phyloP scores from a whole-genome alignment of 1,140 invertebrate species.

The Papilio xuthus region DNA sequence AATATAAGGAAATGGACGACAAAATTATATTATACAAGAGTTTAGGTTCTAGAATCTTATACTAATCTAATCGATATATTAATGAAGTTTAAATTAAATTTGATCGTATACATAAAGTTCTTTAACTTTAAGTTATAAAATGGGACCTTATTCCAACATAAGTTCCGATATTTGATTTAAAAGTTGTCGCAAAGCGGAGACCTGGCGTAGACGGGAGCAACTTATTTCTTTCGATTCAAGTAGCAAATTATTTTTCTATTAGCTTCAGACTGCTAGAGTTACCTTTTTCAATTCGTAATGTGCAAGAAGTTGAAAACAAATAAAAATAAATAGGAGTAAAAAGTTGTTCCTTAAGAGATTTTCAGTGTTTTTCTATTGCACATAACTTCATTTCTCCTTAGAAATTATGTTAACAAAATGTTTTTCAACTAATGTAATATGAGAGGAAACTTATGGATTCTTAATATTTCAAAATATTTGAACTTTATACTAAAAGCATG shows the following conservation, averaged over 20 bases:
- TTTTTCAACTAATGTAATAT: too few species aligned
- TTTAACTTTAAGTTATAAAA: not conserved
- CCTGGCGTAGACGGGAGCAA: not conserved
- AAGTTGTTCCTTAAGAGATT: too few species aligned
- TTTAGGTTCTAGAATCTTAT: not conserved
- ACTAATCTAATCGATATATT: not conserved
- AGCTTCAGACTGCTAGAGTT: not conserved
- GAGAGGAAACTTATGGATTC: too few species aligned
- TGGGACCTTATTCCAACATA: not conserved
- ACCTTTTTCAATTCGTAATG: not conserved
- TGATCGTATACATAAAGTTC: not conserved
- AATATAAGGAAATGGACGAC: not conserved
- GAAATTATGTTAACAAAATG: too few species aligned
- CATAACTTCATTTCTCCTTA: too few species aligned
- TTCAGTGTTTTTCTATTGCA: too few species aligned
- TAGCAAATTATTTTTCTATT: not conserved
- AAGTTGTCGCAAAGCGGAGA: not conserved
- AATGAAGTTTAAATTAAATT: not conserved
- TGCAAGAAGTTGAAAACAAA: too few species aligned
- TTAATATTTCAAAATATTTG: too few species aligned
- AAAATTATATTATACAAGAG: not conserved
- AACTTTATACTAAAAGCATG: too few species aligned
- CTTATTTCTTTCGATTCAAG: not conserved
- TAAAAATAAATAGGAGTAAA: too few species aligned
- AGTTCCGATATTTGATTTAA: not conserved